Base-by-base conservation (phyloP, 1,140 invertebrate species). In the Drosophila sturtevanti region DNA sequence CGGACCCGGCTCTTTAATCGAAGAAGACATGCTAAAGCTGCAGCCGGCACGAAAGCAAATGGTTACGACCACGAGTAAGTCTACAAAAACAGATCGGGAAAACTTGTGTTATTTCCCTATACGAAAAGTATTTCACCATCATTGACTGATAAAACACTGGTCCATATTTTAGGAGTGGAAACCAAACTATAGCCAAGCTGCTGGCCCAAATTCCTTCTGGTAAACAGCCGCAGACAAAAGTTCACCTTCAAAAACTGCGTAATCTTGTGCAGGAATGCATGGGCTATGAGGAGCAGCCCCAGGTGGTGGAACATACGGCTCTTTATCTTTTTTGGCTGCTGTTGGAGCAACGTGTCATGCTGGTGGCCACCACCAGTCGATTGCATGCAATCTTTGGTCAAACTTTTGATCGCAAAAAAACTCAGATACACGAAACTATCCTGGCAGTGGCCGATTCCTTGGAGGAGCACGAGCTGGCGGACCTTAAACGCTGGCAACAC, bases 241-340 rank as follows among this genome's bases (percentile, higher is more conserved):
- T 89, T 31, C 80, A 91, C 10, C 63, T 91, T 12, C 77, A 91
- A 6, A 91, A 91, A 38, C 62, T 91, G 44, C 80, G 90, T 7
- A 91, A 89, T 55, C 31, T 91, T 2, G 90, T 91, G 1, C 82
- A 86, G 68, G 90, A 91, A 59, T 90, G 79, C 55, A 90, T 91
- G 90, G 90, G 90, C 21, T 91, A 91, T 55, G 90, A 91, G 63
- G 90, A 91, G 60, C 77, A 91, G 71, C 90, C 90, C 44, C 68
- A 91, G 63, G 90, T 91, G 48, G 90, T 91, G 5, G 90, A 91
- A 24, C 90, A 91, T 73, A 90, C 90, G 0, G 59, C 90, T 0
- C 64, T 91, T 0, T 91, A 76, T 59, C 70, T 91, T 0, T 91
- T 91, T 27, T 91, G 90, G 90, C 64, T 91, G 54, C 58, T 91